phyloP scores from a whole-genome alignment of 2,797 vertebrate genomes.

The Fundulus diaphanus region DNA sequence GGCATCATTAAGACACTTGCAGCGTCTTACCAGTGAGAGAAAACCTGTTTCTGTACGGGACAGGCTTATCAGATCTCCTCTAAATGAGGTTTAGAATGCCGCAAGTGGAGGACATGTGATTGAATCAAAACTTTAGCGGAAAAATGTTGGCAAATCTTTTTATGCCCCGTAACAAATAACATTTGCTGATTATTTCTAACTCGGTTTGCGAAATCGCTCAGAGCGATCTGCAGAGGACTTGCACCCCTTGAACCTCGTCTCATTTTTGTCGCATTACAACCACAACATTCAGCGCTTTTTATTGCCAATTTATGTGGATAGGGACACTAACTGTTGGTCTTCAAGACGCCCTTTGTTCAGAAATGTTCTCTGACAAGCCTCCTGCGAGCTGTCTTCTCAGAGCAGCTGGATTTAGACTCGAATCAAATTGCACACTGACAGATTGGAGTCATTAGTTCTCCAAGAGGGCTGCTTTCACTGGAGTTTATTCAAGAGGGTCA shows the following conservation, averaged over 20 bases:
- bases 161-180: neutral
- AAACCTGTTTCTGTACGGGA: slow-evolving; percentile 39
- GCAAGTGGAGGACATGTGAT: neutral
- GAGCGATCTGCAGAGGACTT: neutral
- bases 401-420: too few relatives aligned
- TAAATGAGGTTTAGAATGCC: neutral
- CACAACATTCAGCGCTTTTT: too few relatives aligned
- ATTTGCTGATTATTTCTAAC: neutral
- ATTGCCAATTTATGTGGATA: too few relatives aligned
- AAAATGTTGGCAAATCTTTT: neutral
- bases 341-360: too few relatives aligned
- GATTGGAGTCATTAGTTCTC: too few relatives aligned
- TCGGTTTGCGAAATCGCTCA: too few relatives aligned
- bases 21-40: slow-evolving; percentile 6
- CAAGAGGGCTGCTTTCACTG: neutral
- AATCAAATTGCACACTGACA: too few relatives aligned
- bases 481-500: neutral
- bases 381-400: too few relatives aligned
- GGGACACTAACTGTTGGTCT: too few relatives aligned
- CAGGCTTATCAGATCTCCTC: slow-evolving; percentile 44
- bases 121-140: neutral
- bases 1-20: slow-evolving; percentile 13
- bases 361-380: too few relatives aligned
- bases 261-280: neutral
- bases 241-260: neutral